phyloP scores from a whole-genome alignment of 2,888 invertebrate genomes.

The Tolmerus cingulatus region DNA sequence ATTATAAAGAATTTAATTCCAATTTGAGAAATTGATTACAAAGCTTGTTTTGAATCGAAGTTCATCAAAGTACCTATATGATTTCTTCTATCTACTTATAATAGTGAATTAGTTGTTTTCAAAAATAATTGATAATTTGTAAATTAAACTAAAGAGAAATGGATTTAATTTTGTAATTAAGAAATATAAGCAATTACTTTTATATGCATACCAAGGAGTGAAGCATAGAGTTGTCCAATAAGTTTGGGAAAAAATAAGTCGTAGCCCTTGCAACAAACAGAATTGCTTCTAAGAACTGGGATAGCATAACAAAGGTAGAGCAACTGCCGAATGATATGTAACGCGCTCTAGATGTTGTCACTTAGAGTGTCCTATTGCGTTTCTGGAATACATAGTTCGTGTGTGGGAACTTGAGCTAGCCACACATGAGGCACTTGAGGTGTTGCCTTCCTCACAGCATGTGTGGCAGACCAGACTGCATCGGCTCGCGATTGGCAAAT shows the following conservation, averaged over 20 bases:
- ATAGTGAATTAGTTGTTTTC: too few relatives aligned
- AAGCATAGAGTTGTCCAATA: too few relatives aligned
- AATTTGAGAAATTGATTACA: too few relatives aligned
- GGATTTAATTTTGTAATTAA: too few relatives aligned
- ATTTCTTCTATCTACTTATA: too few relatives aligned
- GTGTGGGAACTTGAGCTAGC: conserved; percentile 7
- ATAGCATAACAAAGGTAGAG: background rate
- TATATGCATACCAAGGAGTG: too few relatives aligned
- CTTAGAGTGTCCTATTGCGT: conserved; percentile 9
- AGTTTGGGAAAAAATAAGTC: background rate
- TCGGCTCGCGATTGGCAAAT: background rate
- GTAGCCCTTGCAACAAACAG: background rate
- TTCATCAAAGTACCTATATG: too few relatives aligned
- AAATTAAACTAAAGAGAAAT: too few relatives aligned
- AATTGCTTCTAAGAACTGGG: background rate
- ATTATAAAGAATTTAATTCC: too few relatives aligned
- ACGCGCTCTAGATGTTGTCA: background rate
- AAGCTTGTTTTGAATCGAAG: too few relatives aligned
- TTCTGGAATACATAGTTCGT: background rate
- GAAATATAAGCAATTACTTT: too few relatives aligned
- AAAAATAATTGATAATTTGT: too few relatives aligned
- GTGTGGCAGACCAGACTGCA: background rate
- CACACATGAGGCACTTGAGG: background rate
- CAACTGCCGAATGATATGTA: background rate
- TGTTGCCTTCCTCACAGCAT: background rate